A percentile compares a stretch with the other conserved stretches of the same genome.
phyloP scores from a whole-genome alignment of 2,113 vertebrate genomes.

The Numenius arquata region DNA sequence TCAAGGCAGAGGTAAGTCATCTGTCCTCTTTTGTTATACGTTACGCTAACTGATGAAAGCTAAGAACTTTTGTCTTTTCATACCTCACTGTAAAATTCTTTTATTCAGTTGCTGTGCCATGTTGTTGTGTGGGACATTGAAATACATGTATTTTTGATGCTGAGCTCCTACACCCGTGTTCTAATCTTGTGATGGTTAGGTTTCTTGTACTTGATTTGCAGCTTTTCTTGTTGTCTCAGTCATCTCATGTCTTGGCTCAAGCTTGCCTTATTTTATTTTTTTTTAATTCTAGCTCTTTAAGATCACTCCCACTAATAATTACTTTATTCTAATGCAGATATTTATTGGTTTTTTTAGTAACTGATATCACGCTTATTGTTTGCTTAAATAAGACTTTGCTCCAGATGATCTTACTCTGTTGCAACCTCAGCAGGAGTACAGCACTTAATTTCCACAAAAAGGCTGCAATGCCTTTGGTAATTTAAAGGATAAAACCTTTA shows the following conservation, averaged over 20 bases:
- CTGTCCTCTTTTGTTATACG: background rate
- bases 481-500: background rate
- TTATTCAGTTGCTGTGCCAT: rapidly evolving
- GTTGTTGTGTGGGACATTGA: background rate
- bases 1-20: background rate
- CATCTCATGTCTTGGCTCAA: background rate
- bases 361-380: background rate
- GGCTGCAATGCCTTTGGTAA: background rate
- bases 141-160: background rate
- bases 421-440: background rate
- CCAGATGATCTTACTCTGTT: background rate
- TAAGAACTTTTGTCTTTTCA: background rate
- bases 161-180: background rate
- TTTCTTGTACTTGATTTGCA: background rate
- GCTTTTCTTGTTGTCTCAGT: background rate
- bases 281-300: background rate
- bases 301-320: background rate
- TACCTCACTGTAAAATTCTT: background rate
- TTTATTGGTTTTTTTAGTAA: background rate
- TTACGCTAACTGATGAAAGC: background rate
- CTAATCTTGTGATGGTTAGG: background rate
- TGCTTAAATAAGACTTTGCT: slow-evolving; percentile 6
- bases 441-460: background rate
- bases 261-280: background rate
- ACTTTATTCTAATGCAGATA: background rate